Evolutionary conservation across 2,113 vertebrate genomes (phyloP).

Genomic region (Epinephelus moara): DNA sequence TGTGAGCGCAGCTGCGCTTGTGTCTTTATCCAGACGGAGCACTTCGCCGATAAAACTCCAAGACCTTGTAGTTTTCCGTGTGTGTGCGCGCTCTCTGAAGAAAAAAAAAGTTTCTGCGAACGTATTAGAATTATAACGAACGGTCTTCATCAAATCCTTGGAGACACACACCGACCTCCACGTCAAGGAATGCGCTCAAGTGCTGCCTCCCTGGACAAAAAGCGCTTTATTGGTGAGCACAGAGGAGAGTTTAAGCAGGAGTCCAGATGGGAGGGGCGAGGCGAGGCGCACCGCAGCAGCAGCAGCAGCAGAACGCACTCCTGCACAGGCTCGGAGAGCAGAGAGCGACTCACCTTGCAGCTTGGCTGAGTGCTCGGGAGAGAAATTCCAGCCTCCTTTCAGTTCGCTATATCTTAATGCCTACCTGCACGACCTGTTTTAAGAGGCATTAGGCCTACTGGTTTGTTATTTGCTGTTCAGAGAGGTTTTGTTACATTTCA

Average conservation of each 20-base stretch:
- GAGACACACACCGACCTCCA: slow-evolving; percentile 69
- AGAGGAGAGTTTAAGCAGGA: slow-evolving; percentile 56
- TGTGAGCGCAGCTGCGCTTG: slow-evolving; percentile 49
- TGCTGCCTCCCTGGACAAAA: slow-evolving; percentile 70
- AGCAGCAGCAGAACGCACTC: slow-evolving; percentile 44
- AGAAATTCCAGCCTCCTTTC: slow-evolving; percentile 47
- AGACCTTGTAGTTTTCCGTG: slow-evolving; percentile 42
- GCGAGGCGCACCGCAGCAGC: slow-evolving; percentile 48
- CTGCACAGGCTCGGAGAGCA: slow-evolving; percentile 21
- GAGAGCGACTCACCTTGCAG: slow-evolving; percentile 60
- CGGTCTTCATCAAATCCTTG: slow-evolving; percentile 59
- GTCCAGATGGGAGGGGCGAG: slow-evolving; percentile 67
- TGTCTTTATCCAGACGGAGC: slow-evolving; percentile 56
- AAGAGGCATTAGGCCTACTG: not conserved
- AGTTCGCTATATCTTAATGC: slow-evolving; percentile 19
- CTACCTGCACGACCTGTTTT: slow-evolving; percentile 69
- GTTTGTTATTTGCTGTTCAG: not conserved
- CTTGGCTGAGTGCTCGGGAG: slow-evolving; percentile 14
- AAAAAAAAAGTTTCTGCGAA: slow-evolving; percentile 19
- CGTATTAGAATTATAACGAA: slow-evolving; percentile 15
- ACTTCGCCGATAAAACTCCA: slow-evolving; percentile 52
- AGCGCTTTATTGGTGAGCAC: slow-evolving; percentile 77
- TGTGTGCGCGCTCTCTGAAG: slow-evolving; percentile 2
- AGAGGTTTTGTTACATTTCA: not conserved
- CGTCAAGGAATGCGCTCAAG: slow-evolving; percentile 78